phyloP scores from a whole-genome alignment of 2,797 vertebrate genomes.

The Sphaeramia orbicularis region DNA sequence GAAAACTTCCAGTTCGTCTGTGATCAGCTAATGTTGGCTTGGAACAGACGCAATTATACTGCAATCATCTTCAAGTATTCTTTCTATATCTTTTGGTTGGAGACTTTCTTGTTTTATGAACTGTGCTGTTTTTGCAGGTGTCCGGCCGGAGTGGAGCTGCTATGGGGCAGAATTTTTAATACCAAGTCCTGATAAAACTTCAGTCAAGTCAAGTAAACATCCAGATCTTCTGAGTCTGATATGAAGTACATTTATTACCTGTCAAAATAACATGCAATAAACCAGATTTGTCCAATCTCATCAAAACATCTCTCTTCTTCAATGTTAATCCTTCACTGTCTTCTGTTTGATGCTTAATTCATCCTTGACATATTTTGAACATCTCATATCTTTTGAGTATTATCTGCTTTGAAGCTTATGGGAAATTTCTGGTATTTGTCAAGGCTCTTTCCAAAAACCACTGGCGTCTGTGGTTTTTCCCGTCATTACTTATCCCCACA shows the following conservation, averaged over 20 bases:
- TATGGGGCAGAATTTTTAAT: conserved; percentile 21
- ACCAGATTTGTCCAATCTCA: too few species aligned
- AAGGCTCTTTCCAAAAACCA: too few species aligned
- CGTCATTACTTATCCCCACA: too few species aligned
- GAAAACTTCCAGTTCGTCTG: conserved; percentile 2
- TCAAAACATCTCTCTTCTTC: neutral
- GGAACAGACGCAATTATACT: conserved; percentile 9
- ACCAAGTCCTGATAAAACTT: too few species aligned
- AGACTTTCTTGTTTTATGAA: conserved; percentile 25
- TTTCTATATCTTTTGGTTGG: conserved; percentile 12
- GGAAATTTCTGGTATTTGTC: too few species aligned
- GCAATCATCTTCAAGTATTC: conserved; percentile 8
- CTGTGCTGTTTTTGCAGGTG: conserved; percentile 1
- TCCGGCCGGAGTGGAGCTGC: conserved; percentile 12
- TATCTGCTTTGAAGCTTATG: too few species aligned
- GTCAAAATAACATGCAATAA: too few species aligned
- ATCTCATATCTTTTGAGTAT: too few species aligned
- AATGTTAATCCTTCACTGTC: conserved; percentile 1
- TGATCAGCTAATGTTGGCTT: conserved; percentile 14
- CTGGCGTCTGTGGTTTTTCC: too few species aligned
- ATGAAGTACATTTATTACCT: too few species aligned
- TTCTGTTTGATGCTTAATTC: too few species aligned
- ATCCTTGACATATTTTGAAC: too few species aligned
- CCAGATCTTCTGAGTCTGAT: conserved; percentile 5
- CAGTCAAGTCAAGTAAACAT: neutral